Evolutionary conservation across 1,140 invertebrate species (phyloP), one percentile per base, ranked within the genome.

Genomic region (Nymphalis io): DNA sequence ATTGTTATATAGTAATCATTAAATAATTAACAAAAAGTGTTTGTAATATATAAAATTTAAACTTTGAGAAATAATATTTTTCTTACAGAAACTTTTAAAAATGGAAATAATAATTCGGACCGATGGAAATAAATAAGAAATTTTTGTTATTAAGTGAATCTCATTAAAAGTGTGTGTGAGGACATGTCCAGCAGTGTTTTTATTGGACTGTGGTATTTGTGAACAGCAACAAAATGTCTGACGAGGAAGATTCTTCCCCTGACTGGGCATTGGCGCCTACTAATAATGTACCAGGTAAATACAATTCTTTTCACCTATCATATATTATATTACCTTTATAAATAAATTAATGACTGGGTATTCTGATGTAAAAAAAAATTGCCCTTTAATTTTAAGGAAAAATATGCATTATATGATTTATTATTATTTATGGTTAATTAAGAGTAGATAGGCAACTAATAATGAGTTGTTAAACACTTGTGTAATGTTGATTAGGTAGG

Each of bases 181-280:
- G 79, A 79, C 72, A 81, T 84, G 81, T 72, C 64, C 55, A 64
- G 42, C 61, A 75, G 74, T 80, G 74, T 76, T 65, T 74, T 76
- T 20, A 73, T 68, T 67, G 82, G 76, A 74, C 68, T 76, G 76
- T 75, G 66, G 46, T 18, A 68, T 69, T 70, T 68, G 63, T 69
- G 74, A 65, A 60, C 33, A 44, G 59, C 46, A 70, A 80, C 64
- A 46, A 55, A 5, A 91, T 91, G 89, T 89, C 89, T 46, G 89
- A 91, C 48, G 89, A 91, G 42, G 89, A 91, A 46, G 89, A 91
- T 39, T 89, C 89, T 11, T 89, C 87, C 5, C 84, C 88, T 6
- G 88, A 90, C 53, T 71, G 82, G 84, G 88, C 82, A 3, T 73
- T 90, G 62, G 83, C 76, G 38, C 86, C 88, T 23, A 84, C 73